These are phyloP conservation scores for Procambarus clarkii DNA, from an alignment of 1,140 invertebrate genomes.

Conservation along the genomic window DNA sequence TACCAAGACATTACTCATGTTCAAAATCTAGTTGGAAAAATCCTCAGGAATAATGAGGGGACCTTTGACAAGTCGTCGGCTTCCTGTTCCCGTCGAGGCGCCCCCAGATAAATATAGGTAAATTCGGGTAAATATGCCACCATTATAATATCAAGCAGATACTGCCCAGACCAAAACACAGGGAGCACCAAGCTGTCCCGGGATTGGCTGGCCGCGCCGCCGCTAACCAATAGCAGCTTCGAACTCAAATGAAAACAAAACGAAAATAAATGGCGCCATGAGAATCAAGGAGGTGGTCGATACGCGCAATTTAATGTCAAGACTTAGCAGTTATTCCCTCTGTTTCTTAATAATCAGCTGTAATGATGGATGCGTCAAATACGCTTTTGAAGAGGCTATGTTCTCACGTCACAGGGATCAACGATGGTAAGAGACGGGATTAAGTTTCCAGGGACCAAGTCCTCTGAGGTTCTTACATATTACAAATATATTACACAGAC, in stretches of 20 bases:
- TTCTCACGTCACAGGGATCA: slow-evolving; percentile 64
- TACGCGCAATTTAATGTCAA: slow-evolving; percentile 32
- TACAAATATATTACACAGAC: too few relatives aligned
- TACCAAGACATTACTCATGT: too few relatives aligned
- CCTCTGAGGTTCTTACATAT: too few relatives aligned
- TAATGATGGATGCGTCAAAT: slow-evolving; percentile 57
- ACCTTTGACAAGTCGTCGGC: too few relatives aligned
- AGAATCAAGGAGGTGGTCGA: slow-evolving; percentile 31
- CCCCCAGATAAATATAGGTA: too few relatives aligned
- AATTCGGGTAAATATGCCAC: too few relatives aligned
- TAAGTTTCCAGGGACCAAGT: too few relatives aligned
- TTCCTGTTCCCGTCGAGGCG: too few relatives aligned
- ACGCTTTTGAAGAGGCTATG: slow-evolving; percentile 58
- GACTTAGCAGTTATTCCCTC: neutral
- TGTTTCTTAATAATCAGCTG: neutral
- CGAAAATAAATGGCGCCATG: slow-evolving; percentile 67
- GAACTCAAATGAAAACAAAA: slow-evolving; percentile 49
- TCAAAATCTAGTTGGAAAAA: too few relatives aligned
- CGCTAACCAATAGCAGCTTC: slow-evolving; percentile 23
- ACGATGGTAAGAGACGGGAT: slow-evolving; percentile 37
- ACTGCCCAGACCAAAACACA: slow-evolving; percentile 8
- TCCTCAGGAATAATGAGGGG: too few relatives aligned
- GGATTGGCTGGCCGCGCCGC: slow-evolving; percentile 17
- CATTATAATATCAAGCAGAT: neutral
- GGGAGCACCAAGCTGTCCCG: slow-evolving; percentile 9